Base-by-base conservation (phyloP, 2,888 invertebrate genomes). In the Chaitophorus viminalis region DNA sequence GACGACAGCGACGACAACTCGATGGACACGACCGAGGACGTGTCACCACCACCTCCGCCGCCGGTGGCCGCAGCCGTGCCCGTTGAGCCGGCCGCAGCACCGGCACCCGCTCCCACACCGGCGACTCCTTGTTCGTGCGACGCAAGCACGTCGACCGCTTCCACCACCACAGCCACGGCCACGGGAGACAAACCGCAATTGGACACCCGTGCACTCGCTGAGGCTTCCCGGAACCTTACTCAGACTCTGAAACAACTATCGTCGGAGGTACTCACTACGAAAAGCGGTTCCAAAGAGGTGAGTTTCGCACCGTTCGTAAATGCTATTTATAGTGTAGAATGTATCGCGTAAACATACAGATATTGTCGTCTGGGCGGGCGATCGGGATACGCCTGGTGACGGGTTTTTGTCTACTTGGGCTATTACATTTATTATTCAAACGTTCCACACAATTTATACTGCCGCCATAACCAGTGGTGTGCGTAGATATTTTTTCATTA, bases 221-320 rank as follows among this genome's bases (percentile, higher is more conserved):
- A 98, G 92, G 98, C 98, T 21, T 97, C 97, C 36, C 94, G 97
- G 90, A 98, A 97, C 92, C 93, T 98, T 90, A 97, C 97, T 88
- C 97, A 97, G 92, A 98, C 97, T 86, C 92, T 98, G 88, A 95
- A 96, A 91, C 96, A 96, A 92, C 93, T 98, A 88, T 97, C 97
- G 88, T 96, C 97, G 90, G 97, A 97, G 92, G 97, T 97, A 89
- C 94, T 96, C 91, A 96, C 96, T 89, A 93, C 90, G 70, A 90
- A 90, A 89, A 89, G 90, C 74, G 90, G 90, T 88, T 89, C 90
- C 18, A 89, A 90, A 82, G 90, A 90, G 89, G 90, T 90, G 78
- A 90, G 90, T 89, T 25, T 14, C n/a, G 33, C 8, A 39, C 36
- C n/a, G n/a, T n/a, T n/a, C n/a, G n/a, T n/a, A n/a, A n/a, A n/a